phyloP scores from a whole-genome alignment of 1,140 invertebrate genomes.

The Rhagoletis zephyria region DNA sequence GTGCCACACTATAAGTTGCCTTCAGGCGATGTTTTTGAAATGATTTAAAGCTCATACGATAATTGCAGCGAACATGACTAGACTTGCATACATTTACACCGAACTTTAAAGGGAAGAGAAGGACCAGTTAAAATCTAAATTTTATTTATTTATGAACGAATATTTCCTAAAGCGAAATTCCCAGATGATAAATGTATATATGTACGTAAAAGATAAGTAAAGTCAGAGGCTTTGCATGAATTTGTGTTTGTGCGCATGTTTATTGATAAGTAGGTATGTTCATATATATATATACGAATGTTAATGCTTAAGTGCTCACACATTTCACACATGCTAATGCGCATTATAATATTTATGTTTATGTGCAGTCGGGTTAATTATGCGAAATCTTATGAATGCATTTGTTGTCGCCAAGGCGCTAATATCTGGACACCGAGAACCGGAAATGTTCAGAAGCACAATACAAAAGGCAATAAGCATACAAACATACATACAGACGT shows the following conservation, averaged over 20 bases:
- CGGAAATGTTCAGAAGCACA: background rate
- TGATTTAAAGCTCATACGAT: background rate
- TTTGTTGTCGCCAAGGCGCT: conserved; percentile 1
- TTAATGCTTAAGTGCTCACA: background rate
- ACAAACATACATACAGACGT: background rate
- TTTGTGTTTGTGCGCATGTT: no score
- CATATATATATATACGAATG: background rate
- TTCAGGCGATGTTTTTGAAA: background rate
- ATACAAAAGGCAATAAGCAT: background rate
- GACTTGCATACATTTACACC: no score
- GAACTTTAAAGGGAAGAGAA: background rate
- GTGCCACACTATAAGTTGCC: no score
- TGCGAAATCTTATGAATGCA: background rate
- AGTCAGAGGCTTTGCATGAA: background rate
- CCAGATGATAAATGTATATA: background rate
- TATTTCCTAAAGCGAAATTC: background rate
- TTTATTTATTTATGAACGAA: background rate
- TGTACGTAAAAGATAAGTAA: background rate
- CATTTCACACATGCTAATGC: conserved; percentile 38
- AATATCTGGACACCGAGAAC: background rate
- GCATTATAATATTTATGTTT: conserved; percentile 51
- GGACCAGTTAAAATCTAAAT: background rate
- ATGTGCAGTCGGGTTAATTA: background rate
- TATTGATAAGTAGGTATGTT: no score
- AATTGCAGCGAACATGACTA: background rate